Base-by-base conservation (phyloP, 2,888 invertebrate genomes). In the Acleris literana region DNA sequence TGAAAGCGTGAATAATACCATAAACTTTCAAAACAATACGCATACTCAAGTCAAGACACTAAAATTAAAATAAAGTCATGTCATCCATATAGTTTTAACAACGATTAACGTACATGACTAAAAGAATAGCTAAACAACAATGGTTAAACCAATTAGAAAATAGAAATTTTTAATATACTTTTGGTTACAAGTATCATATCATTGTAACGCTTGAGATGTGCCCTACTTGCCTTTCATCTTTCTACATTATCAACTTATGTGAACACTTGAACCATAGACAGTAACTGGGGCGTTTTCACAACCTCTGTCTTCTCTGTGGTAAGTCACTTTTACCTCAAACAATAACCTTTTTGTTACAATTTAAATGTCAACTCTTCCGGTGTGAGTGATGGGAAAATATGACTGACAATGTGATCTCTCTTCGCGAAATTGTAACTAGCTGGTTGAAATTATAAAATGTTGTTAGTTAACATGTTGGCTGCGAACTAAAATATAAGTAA, bases 251-350 rank as follows among this genome's bases (percentile, higher is more conserved):
- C 80, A 76, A 78, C 81, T 83, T 81, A 84, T 82, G 80, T 75
- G 83, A 82, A 78, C 75, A 65, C 74, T 77, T 83, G 85, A 85
- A 83, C 86, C 86, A 74, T 81, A 75, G 72, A 70, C 70, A 17
- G 52, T 61, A n/a, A 77, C 74, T 77, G 72, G 80, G 71, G 60
- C 81, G 73, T 78, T 83, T 83, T 83, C 83, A 73, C 82, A 79
- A 77, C 71, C 62, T 75, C 74, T 73, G 70, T 68, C 69, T 73
- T 74, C 73, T 64, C 68, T 62, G 9, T 57, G 54, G 62, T 59
- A 68, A 51, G 59, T 64, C 49, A 74, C 73, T 74, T 76, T 78
- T 77, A 74, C 76, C 69, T 48, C 52, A 39, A 69, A 76, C 75
- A 75, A 74, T 75, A 59, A 58, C 20, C 68, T 58, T 68, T 73